Conservation (phyloP, 2,888 invertebrate species). For the Mythimna loreyi region DNA sequence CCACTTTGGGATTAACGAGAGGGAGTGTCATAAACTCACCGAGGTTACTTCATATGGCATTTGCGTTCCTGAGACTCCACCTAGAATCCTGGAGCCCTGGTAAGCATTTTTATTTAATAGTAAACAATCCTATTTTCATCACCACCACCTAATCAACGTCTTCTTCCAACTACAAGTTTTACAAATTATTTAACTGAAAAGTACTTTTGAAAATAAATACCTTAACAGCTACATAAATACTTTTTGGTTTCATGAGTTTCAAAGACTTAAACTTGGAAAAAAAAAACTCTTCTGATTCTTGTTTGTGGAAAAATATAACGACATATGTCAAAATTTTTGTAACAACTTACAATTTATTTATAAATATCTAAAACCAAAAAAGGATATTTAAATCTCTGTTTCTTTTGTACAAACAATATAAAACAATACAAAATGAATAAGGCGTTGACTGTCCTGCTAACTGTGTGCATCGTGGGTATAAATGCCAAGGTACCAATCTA, state of each 20-base stretch:
- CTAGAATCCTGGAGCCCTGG: too few relatives aligned
- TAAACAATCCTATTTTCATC: too few relatives aligned
- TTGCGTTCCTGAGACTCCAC: too few relatives aligned
- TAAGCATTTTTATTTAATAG: too few relatives aligned
- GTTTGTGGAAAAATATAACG: neutral
- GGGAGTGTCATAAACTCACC: too few relatives aligned
- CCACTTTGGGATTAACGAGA: too few relatives aligned
- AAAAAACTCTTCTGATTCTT: neutral
- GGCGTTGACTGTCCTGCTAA: neutral
- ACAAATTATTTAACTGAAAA: too few relatives aligned
- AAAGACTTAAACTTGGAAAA: neutral
- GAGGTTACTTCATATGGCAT: too few relatives aligned
- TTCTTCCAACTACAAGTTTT: too few relatives aligned
- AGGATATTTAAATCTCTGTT: neutral
- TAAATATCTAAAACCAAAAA: neutral
- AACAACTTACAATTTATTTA: neutral
- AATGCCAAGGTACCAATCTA: neutral
- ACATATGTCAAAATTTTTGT: neutral
- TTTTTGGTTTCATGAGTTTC: conserved; percentile 2
- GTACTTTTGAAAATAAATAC: neutral
- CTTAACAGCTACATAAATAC: neutral
- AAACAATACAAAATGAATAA: conserved; percentile 21
- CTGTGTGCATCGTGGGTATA: conserved; percentile 1
- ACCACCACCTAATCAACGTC: too few relatives aligned
- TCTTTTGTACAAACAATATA: neutral